A percentile compares a stretch with the other conserved stretches of the same genome.
These are phyloP conservation scores for Neolamprologus multifasciatus DNA, from an alignment of 2,797 vertebrate species.

Conservation along the genomic window DNA sequence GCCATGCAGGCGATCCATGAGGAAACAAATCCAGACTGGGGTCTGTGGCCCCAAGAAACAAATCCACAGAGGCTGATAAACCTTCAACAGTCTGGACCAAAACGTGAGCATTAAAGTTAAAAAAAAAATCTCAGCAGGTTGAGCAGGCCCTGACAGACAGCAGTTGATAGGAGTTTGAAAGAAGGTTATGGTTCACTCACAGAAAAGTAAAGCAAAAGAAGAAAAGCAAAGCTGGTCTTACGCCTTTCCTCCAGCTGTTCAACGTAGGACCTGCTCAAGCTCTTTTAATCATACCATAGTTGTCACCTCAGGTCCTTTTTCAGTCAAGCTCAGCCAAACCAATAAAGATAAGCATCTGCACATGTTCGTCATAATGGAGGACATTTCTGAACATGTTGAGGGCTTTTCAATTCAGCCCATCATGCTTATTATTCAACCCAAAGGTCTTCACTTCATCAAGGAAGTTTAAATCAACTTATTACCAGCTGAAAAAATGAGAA, in stretches of 20 bases:
- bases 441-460: background rate
- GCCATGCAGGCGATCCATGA: background rate
- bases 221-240: background rate
- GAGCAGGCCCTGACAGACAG: constrained; percentile 3
- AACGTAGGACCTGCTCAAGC: background rate
- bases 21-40: background rate
- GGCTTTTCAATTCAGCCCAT: background rate
- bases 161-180: background rate
- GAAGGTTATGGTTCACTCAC: background rate
- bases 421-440: background rate
- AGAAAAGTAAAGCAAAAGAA: background rate
- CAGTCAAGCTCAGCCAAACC: constrained; percentile 9
- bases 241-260: constrained; percentile 1
- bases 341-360: constrained; percentile 40
- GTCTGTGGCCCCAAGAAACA: background rate
- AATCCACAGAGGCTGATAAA: constrained; percentile 6
- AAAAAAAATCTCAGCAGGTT: constrained; percentile 12
- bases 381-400: constrained; percentile 14
- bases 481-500: background rate
- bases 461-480: background rate
- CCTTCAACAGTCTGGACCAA: background rate
- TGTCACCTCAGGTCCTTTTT: constrained; percentile 26
- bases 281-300: constrained; percentile 34
- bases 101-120: constrained; percentile 5
- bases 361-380: background rate